Base-by-base conservation (phyloP, 2,888 invertebrate species). In the Agrochola macilenta region DNA sequence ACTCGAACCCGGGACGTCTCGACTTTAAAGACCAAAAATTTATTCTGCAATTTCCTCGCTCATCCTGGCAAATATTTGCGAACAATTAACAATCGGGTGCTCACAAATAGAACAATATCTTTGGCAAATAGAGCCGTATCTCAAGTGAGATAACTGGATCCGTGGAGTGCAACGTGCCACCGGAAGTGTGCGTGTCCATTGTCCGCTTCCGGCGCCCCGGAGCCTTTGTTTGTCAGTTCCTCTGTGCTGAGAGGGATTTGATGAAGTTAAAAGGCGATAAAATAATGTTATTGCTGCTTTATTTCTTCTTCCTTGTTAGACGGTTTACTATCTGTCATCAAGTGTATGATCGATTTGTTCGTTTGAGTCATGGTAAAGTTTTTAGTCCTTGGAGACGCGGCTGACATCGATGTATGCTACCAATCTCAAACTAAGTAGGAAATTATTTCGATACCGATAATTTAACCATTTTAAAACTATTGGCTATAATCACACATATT, bases 151-250 rank as follows among this genome's bases (percentile, higher is more conserved):
- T 83, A 86, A 85, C 86, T 83, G 75, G 66, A 74, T 77, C 75
- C 72, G 77, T 61, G 46, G 80, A 71, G 72, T 86, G 79, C 81
- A 79, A 30, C 82, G 78, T 77, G 77, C 79, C 46, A 60, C 70
- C 78, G 87, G 88, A 83, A 83, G 75, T 66, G 84, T 43, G 71
- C 86, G 78, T 82, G 78, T 88, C 84, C 81, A 87, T 79, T 87
- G 88, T 80, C 39, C 75, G 74, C 78, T 78, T 79, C 76, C 81
- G 71, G 69, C 66, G 71, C 54, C 39, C 26, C 30, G 63, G 57
- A 57, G 82, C 76, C 78, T 79, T 81, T 83, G 85, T 78, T 82
- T 76, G 76, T 39, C 80, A 26, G 57, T 74, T 75, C 46, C 54
- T 39, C 58, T 14, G 43, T 30, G 52, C 64, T 60, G 60, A 79